These are phyloP conservation scores for Fissipunctia ypsillon DNA, from an alignment of 2,888 invertebrate genomes.

Conservation along the genomic window DNA sequence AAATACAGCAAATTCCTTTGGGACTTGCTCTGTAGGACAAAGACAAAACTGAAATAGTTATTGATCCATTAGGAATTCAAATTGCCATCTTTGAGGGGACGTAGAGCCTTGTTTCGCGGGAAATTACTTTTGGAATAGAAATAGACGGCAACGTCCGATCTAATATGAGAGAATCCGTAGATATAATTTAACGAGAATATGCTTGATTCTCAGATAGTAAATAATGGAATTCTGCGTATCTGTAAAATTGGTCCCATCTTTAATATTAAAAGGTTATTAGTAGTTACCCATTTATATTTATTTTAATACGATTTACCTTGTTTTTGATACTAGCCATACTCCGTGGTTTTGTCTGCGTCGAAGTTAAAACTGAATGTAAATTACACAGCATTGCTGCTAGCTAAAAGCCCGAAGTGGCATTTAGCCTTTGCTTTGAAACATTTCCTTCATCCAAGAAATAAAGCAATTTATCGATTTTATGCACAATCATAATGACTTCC, in stretches of 20 bases:
- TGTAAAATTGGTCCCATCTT: background rate
- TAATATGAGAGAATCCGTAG: conserved; percentile 13
- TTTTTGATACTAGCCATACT: background rate
- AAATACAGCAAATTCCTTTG: conserved; percentile 73
- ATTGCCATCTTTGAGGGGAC: conserved; percentile 66
- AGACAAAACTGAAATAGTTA: conserved; percentile 72
- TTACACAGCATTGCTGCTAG: too few species aligned
- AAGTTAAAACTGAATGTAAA: background rate
- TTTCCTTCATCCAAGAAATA: background rate
- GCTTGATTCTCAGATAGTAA: background rate
- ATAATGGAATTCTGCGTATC: conserved; percentile 13
- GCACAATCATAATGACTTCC: conserved; percentile 20
- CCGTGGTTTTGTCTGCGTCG: background rate
- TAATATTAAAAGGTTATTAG: background rate
- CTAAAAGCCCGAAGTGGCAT: background rate
- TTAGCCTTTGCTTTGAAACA: background rate
- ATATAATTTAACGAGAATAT: conserved; percentile 13
- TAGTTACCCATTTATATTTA: background rate
- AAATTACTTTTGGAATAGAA: conserved; percentile 56
- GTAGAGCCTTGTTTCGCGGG: conserved; percentile 44
- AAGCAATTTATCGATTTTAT: conserved; percentile 1
- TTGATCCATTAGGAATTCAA: conserved; percentile 72
- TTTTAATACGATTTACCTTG: background rate
- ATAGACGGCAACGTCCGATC: conserved; percentile 28
- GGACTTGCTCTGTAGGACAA: conserved; percentile 66